Percentiles rank a stretch among this genome's conserved stretches.
phyloP scores from a whole-genome alignment of 2,113 vertebrate genomes.

The Odontophorus gujanensis region DNA sequence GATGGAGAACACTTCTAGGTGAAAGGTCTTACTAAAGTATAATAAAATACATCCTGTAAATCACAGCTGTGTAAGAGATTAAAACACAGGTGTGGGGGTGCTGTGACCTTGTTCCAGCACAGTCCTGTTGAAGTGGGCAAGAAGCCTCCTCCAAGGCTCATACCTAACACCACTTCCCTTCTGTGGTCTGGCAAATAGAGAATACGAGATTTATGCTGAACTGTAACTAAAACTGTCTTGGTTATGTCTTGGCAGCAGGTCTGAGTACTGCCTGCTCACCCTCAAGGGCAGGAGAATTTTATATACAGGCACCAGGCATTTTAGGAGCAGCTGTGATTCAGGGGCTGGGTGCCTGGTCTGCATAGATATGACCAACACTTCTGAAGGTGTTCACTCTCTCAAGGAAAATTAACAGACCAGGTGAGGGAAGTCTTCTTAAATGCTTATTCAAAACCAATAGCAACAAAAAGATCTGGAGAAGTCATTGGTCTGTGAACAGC shows the following conservation, averaged over 20 bases:
- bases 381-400: background rate
- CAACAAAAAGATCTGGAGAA: background rate
- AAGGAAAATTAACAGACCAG: fast-evolving
- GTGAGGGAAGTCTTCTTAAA: background rate
- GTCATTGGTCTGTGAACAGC: fast-evolving
- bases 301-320: background rate
- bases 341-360: background rate
- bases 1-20: background rate
- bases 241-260: background rate
- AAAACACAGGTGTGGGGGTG: background rate
- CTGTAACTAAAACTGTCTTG: background rate
- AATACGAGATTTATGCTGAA: background rate
- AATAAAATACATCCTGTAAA: background rate
- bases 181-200: background rate
- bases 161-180: background rate
- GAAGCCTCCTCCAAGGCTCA: background rate
- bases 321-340: background rate
- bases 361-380: background rate
- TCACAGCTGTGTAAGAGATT: background rate
- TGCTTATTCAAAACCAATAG: background rate
- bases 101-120: too few species aligned
- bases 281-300: background rate
- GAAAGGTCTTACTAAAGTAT: background rate
- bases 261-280: background rate
- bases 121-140: background rate